Base-by-base conservation (phyloP, 2,113 vertebrate species). In the Buteo buteo region DNA sequence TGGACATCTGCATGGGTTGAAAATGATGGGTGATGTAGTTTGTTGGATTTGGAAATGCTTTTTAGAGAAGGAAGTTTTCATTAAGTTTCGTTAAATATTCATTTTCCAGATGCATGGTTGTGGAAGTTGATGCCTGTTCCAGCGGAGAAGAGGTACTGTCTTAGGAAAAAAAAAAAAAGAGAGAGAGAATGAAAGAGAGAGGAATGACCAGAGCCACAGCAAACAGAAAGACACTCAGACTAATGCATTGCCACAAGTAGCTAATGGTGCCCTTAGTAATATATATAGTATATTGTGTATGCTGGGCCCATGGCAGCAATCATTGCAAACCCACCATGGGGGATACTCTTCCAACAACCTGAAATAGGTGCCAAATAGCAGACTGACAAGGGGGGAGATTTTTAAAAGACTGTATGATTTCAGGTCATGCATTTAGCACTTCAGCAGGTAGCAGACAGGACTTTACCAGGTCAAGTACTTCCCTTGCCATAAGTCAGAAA, bases 211-310 rank as follows among this genome's bases (percentile, higher is more conserved):
- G 45, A 70, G n/a, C 21, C 19, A 34, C n/a, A 55, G 26, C 26
- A 55, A 40, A 62, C 17, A 64, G 31, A 45, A 58, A 47, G 24
- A 32, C 14, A 8, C 14, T 62, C 13, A 32, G 20, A 28, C 6
- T 47, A 55, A 17, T 31, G 32, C 29, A 38, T 18, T 78, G 67
- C 13, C 28, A 44, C 16, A 28, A 8, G 28, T 11, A 66, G 22
- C 54, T 38, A 31, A 10, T 3, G 1, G 21, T 66, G 65, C 16
- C 40, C 20, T 31, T 32, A 17, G 29, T 40, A 29, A 6, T 52
- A 26, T 29, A 9, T 59, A 7, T 12, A 34, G 10, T 6, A 17
- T 25, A 25, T 6, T 50, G n/a, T 1, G 0, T 49, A 16, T 24
- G 13, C 65, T 82, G 71, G 34, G 22, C 36, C 42, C 15, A 4